Percentiles rank a stretch among this genome's conserved stretches.
phyloP scores from a whole-genome alignment of 2,797 vertebrate species.

The Salmo trutta region DNA sequence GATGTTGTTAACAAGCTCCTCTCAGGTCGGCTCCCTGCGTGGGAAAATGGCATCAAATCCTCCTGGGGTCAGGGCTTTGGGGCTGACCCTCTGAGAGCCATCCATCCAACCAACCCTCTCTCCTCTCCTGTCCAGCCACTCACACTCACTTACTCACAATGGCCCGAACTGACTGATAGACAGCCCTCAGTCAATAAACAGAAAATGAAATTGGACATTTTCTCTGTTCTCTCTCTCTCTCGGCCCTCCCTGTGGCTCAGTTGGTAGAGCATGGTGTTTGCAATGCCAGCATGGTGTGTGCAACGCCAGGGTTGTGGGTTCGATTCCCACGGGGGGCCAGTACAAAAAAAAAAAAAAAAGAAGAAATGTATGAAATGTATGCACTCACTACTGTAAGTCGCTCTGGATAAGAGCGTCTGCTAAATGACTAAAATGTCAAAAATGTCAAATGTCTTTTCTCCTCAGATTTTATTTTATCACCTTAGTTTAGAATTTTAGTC shows the following conservation, averaged over 20 bases:
- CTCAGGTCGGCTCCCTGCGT: constrained; percentile 81
- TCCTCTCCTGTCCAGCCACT: not conserved
- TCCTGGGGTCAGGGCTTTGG: constrained; percentile 80
- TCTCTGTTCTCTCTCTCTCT: constrained; percentile 17
- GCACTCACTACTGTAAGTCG: too few relatives aligned
- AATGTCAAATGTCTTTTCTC: not conserved
- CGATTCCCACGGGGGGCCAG: too few relatives aligned
- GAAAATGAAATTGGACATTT: constrained; percentile 58
- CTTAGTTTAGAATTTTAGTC: not conserved
- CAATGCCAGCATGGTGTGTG: too few relatives aligned
- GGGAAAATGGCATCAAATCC: constrained; percentile 84
- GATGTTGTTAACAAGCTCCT: constrained; percentile 84
- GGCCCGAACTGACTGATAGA: constrained; percentile 18
- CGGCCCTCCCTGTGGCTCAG: too few relatives aligned
- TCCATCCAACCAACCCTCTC: constrained; percentile 54
- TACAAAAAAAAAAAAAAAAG: too few relatives aligned
- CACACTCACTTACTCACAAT: not conserved
- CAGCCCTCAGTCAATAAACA: constrained; percentile 46
- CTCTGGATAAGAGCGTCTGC: too few relatives aligned
- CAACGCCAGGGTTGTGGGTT: too few relatives aligned
- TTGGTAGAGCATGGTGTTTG: too few relatives aligned
- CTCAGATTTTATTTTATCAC: not conserved
- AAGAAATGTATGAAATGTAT: too few relatives aligned
- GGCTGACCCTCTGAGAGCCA: constrained; percentile 77
- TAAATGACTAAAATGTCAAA: too few relatives aligned